phyloP scores from a whole-genome alignment of 37 sponge, comb jelly and placozoan species.

The Corticium candelabrum region DNA sequence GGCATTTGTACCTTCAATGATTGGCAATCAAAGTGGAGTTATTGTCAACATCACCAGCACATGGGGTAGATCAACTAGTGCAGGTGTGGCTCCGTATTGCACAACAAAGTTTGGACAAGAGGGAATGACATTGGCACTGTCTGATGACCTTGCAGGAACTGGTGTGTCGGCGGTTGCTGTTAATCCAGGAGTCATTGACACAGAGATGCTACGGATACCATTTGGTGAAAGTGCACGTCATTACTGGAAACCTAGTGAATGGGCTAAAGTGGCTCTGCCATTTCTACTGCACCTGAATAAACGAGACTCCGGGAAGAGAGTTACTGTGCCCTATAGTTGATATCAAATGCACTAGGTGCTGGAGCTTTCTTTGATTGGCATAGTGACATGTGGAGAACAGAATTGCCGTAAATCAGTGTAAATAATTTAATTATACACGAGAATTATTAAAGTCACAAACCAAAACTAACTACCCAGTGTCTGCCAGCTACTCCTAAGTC shows the following conservation, averaged over 20 bases:
- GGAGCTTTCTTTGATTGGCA: too few relatives aligned
- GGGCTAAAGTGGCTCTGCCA: constrained; percentile 16
- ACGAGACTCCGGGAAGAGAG: background rate
- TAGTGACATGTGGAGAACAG: too few relatives aligned
- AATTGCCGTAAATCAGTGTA: too few relatives aligned
- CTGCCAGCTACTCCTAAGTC: too few relatives aligned
- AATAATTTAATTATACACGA: too few relatives aligned
- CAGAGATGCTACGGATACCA: constrained; percentile 12
- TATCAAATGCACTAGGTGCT: too few relatives aligned
- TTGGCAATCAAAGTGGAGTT: constrained; percentile 3
- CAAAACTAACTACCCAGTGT: too few relatives aligned
- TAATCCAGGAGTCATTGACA: constrained; percentile 18
- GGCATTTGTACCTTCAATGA: constrained; percentile 14
- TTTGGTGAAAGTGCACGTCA: background rate
- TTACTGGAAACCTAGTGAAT: constrained; percentile 13
- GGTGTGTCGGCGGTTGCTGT: background rate
- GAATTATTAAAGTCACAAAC: too few relatives aligned
- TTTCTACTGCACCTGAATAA: constrained; percentile 1
- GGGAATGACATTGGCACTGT: constrained; percentile 13
- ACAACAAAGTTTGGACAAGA: constrained; percentile 14
- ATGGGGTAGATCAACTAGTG: constrained; percentile 14
- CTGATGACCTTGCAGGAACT: constrained; percentile 8
- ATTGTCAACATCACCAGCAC: constrained; percentile 24
- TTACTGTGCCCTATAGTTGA: constrained; percentile 15
- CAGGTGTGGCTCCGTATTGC: constrained; percentile 16